Evolutionary conservation across 2,113 vertebrate species (phyloP).

Genomic region (Peromyscus leucopus): DNA sequence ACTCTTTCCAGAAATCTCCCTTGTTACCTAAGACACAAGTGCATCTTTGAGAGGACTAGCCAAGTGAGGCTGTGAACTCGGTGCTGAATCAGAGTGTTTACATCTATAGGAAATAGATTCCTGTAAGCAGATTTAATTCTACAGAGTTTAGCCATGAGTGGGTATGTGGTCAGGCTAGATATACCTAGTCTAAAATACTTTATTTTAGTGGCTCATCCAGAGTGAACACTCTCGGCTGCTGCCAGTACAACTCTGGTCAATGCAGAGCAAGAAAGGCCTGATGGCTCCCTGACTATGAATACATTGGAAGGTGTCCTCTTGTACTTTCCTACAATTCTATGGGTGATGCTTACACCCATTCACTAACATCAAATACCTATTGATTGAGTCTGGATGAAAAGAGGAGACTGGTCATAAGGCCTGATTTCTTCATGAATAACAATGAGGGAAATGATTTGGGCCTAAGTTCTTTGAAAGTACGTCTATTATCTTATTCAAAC

Average conservation of each 20-base stretch:
- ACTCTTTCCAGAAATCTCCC: background rate
- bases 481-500: background rate
- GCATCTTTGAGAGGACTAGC: background rate
- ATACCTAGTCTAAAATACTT: background rate
- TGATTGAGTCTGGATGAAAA: background rate
- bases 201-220: rapidly evolving
- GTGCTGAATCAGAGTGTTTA: background rate
- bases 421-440: background rate
- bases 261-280: rapidly evolving
- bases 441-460: background rate
- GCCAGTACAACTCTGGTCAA: background rate
- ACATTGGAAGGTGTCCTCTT: background rate
- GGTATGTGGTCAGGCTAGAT: too few species aligned
- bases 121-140: background rate
- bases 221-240: rapidly evolving
- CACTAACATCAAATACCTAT: background rate
- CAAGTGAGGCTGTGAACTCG: background rate
- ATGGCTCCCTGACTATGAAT: background rate
- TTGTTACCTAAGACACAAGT: background rate
- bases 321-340: background rate
- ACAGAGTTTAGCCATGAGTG: background rate
- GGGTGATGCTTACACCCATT: rapidly evolving
- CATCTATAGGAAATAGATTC: background rate
- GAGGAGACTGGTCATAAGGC: background rate
- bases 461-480: background rate